Evolutionary conservation across 2,888 invertebrate species (phyloP).

Genomic region (Nomada fucata): DNA sequence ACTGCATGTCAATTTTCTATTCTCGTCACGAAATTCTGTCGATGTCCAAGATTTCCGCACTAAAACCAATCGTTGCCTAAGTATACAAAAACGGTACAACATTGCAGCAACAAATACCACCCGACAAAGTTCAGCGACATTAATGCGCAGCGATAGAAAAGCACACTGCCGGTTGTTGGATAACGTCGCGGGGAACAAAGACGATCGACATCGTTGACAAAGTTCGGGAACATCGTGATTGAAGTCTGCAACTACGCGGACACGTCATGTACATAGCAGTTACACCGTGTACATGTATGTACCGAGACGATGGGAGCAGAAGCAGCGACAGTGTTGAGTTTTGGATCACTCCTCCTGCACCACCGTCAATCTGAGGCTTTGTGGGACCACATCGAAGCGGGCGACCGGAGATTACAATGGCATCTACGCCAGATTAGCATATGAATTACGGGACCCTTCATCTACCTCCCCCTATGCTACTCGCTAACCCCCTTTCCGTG

Average conservation of each 20-base stretch:
- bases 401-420: conserved; percentile 84
- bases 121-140: no score
- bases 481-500: conserved; percentile 52
- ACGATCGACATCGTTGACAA: conserved; percentile 69
- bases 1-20: no score
- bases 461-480: conserved; percentile 59
- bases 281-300: conserved; percentile 58
- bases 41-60: no score
- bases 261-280: conserved; percentile 70
- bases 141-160: background rate
- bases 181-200: conserved; percentile 29
- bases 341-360: conserved; percentile 80
- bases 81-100: background rate
- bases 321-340: conserved; percentile 64
- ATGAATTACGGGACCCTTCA: conserved; percentile 81
- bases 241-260: conserved; percentile 75
- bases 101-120: no score
- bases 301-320: conserved; percentile 26
- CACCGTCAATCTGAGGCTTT: conserved; percentile 82
- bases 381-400: conserved; percentile 79
- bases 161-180: conserved; percentile 37
- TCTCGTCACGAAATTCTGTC: no score
- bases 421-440: conserved; percentile 84
- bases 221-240: conserved; percentile 79
- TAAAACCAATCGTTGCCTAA: background rate